phyloP scores from a whole-genome alignment of 2,888 invertebrate genomes.

The Lithophane ornitopus region DNA sequence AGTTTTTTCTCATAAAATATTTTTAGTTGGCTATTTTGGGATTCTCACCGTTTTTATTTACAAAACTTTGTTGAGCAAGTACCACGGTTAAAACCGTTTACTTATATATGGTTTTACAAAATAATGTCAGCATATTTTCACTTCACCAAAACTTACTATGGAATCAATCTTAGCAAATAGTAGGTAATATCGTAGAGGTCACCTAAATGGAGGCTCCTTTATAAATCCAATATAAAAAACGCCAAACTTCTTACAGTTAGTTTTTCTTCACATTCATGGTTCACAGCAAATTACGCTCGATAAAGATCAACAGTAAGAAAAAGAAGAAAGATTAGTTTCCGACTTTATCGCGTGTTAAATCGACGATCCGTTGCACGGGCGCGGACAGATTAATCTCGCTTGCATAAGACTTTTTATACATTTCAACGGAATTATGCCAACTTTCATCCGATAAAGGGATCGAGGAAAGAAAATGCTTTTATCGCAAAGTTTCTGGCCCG shows the following conservation, averaged over 20 bases:
- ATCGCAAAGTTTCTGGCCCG: constrained; percentile 60
- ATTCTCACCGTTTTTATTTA: background rate
- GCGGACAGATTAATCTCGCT: constrained; percentile 80
- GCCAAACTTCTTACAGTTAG: background rate
- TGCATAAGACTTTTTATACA: constrained; percentile 74
- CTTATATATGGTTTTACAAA: background rate
- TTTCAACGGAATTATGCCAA: constrained; percentile 67
- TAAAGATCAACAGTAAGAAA: constrained; percentile 55
- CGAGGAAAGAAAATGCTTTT: constrained; percentile 64
- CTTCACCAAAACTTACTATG: background rate
- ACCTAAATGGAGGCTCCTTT: background rate
- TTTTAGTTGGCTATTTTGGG: constrained; percentile 21
- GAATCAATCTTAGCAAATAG: background rate
- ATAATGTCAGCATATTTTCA: background rate
- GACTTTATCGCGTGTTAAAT: constrained; percentile 82
- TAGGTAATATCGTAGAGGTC: background rate
- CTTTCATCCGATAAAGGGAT: constrained; percentile 65
- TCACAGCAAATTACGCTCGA: constrained; percentile 39
- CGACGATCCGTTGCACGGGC: constrained; percentile 78
- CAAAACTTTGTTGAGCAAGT: background rate
- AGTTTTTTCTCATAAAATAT: constrained; percentile 35
- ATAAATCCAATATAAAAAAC: background rate
- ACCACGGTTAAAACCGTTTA: no score
- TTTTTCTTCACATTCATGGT: constrained; percentile 25
- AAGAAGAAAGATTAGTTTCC: constrained; percentile 75